Evolutionary conservation across 2,888 invertebrate genomes (phyloP), one percentile per base, ranked within the genome.

Genomic region (Oligia latruncula): DNA sequence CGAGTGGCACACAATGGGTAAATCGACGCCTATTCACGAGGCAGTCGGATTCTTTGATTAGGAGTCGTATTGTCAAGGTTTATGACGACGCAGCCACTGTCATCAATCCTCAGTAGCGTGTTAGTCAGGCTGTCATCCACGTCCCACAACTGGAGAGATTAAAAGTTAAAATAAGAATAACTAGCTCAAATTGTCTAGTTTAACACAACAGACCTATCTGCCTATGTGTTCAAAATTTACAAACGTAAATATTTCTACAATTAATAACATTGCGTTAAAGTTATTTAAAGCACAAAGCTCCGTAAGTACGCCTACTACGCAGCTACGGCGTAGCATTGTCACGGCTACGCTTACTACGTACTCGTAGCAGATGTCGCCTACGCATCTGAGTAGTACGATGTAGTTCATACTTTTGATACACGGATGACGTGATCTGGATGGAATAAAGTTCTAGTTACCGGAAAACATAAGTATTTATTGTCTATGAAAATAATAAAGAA

Each of bases 31-130:
- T 97, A 99, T 97, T 99, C 3, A 98, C 97, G 93, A 99, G 97
- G 91, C 98, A 98, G 92, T 99, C 99, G 0, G 98, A 98, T 94
- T 99, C 99, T 52, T 98, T 97, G 74, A 99, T 98, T 64, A 99
- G 95, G 52, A 20, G 95, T 8, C 98, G 97, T 40, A 99, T 98
- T 0, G 98, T 98, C 98, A 60, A 99, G 93, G 92, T 99, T 99
- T 0, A 98, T 98, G 83, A 97, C 97, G 9, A 98, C 95, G 80
- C 97, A 97, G 58, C 98, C 98, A 9, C 96, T 95, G 43, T 97
- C 97, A 87, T 52, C 0, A 52, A 52, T 20, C 13, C 96, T 95
- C 43, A 98, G 93, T 17, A 98, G 90, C 15, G 97, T 97, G 89
- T 98, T 97, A 85, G 97, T 97, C 4, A 98, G 92, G 87, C 98